A percentile compares a stretch with the other conserved stretches of the same genome.
Evolutionary conservation across 2,888 invertebrate genomes (phyloP).

Genomic region (Apamea anceps): DNA sequence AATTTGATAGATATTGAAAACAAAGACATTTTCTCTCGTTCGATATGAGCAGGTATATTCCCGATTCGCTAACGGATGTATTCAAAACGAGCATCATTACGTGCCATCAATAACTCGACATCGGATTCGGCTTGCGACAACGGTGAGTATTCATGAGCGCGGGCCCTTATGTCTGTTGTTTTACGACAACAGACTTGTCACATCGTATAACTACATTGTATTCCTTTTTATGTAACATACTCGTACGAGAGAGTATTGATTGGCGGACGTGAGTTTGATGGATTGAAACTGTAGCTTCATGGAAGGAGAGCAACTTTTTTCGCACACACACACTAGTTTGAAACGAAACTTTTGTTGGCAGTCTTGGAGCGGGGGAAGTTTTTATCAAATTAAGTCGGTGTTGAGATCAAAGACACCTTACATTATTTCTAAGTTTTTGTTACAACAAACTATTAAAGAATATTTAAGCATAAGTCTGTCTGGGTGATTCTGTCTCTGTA

Average conservation of each 20-base stretch:
- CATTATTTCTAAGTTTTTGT: constrained; percentile 11
- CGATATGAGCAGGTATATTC: constrained; percentile 61
- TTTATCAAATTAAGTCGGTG: constrained; percentile 34
- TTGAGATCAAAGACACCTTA: constrained; percentile 18
- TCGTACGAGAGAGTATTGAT: constrained; percentile 60
- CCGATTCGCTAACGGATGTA: constrained; percentile 65
- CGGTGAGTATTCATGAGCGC: constrained; percentile 54
- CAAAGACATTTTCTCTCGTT: constrained; percentile 66
- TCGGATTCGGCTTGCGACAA: constrained; percentile 67
- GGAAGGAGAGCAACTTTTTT: constrained; percentile 25
- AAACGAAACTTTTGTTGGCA: constrained; percentile 33
- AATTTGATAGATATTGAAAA: constrained; percentile 63
- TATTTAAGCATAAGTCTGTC: not conserved
- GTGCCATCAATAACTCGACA: constrained; percentile 75
- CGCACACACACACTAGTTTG: constrained; percentile 31
- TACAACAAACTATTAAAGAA: not conserved
- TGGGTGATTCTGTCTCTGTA: not conserved
- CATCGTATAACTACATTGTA: constrained; percentile 69
- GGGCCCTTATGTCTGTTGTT: constrained; percentile 71
- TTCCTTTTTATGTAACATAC: constrained; percentile 68
- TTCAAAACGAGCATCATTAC: constrained; percentile 73
- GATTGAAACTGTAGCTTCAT: constrained; percentile 53
- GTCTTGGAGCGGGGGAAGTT: constrained; percentile 5
- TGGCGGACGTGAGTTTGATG: constrained; percentile 56
- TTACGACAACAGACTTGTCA: constrained; percentile 73